Conservation (phyloP, 1,140 invertebrate species). For the Bactericera cockerelli region DNA sequence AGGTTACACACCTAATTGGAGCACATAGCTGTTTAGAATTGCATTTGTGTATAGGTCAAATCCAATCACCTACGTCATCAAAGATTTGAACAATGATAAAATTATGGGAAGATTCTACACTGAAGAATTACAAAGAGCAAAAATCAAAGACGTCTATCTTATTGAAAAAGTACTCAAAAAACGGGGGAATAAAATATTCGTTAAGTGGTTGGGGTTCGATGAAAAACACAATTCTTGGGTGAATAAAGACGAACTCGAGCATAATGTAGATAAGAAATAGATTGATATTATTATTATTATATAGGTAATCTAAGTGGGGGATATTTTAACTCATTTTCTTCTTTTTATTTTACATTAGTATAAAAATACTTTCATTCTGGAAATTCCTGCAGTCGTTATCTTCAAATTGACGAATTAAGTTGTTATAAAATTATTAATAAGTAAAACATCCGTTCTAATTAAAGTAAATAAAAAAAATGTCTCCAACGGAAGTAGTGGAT, state of each 20-base stretch:
- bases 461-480: too few species aligned
- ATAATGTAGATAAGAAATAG: neutral
- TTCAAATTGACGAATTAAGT: too few species aligned
- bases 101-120: neutral
- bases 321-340: too few species aligned
- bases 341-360: too few species aligned
- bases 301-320: too few species aligned
- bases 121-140: neutral
- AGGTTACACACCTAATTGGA: slow-evolving; percentile 30
- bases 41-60: slow-evolving; percentile 24
- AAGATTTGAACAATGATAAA: neutral
- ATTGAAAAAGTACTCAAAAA: neutral
- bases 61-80: slow-evolving; percentile 19
- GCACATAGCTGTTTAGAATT: slow-evolving; percentile 29
- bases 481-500: too few species aligned
- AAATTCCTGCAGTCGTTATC: too few species aligned
- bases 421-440: too few species aligned
- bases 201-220: neutral
- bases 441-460: too few species aligned
- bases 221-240: neutral
- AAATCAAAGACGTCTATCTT: slow-evolving; percentile 19
- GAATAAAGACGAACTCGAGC: neutral
- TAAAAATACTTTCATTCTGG: too few species aligned
- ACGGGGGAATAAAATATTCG: neutral
- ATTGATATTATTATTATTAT: neutral